Base-by-base conservation (phyloP, 2,888 invertebrate species). In the Heliconius sara region DNA sequence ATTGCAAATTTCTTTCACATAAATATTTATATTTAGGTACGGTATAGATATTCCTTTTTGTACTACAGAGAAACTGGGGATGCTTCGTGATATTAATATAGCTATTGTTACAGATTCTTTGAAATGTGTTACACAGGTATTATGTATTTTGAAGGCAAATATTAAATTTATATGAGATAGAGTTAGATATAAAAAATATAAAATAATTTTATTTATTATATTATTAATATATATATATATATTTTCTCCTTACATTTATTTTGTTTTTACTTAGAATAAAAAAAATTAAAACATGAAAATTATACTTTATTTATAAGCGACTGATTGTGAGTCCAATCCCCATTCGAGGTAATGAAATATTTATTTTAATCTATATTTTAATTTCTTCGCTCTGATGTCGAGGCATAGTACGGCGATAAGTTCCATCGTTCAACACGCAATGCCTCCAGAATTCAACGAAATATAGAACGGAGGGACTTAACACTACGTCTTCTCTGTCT, bases 61-160 rank as follows among this genome's bases (percentile, higher is more conserved):
- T 60, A 60, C 60, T n/a, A 10, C 10, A 0, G 3, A 3, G 4
- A n/a, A 60, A 60, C n/a, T 66, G 66, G 30, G 25, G 19, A 43
- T 76, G 65, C n/a, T 65, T 27, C 25, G 13, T 52, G n/a, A 34
- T 39, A 27, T 27, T 30, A 72, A 43, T 47, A 78, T 25, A 72
- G n/a, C 25, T 66, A 52, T 34, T 72, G 30, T 66, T 66, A 27
- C 27, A 66, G 27, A 66, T 9, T 27, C 66, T 27, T 66, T 30
- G 16, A 66, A 66, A 19, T 66, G 2, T 66, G 4, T 34, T 34
- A 34, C 22, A 52, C 3, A 52, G 52, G 22, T 52, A 16, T 67
- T 60, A 3, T 60, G n/a, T 60, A n/a, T 4, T 1, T 60, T n/a
- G 12, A 60, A n/a, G 60, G 22, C n/a, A 12, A n/a, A 60, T n/a